These are phyloP conservation scores for Drosophila truncata DNA, from an alignment of 1,140 invertebrate species.

Conservation along the genomic window DNA sequence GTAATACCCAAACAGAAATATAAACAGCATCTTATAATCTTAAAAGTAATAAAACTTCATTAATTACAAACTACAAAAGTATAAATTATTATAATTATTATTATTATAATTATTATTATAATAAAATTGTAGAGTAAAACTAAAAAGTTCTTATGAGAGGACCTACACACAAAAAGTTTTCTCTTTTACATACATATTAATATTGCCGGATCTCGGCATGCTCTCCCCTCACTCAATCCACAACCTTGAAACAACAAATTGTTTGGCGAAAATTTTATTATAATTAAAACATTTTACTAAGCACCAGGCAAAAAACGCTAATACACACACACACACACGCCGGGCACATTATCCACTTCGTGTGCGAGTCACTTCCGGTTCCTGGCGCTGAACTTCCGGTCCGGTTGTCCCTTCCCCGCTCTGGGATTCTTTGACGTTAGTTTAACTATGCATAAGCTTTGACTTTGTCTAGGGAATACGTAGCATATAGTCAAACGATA, in stretches of 20 bases:
- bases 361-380: conserved; percentile 68
- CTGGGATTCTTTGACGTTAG: conserved; percentile 48
- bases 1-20: neutral
- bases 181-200: conserved; percentile 58
- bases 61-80: neutral
- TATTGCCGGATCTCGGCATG: conserved; percentile 14
- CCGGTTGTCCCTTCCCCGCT: conserved; percentile 2
- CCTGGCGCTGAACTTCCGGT: conserved; percentile 65
- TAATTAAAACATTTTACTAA: conserved; percentile 79
- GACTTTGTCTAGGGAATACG: conserved; percentile 20
- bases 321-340: conserved; percentile 6
- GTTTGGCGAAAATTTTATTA: conserved; percentile 65
- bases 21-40: no score
- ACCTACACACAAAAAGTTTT: conserved; percentile 37
- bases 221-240: neutral
- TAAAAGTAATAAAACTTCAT: neutral
- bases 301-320: conserved; percentile 36
- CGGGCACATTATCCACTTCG: conserved; percentile 21
- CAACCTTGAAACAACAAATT: conserved; percentile 63
- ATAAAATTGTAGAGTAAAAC: neutral
- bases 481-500: neutral
- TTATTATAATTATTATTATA: neutral
- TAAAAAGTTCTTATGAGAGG: neutral
- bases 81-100: neutral
- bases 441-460: conserved; percentile 51